Evolutionary conservation across 1,140 invertebrate species (phyloP).

Genomic region (Adoxophyes honmai): DNA sequence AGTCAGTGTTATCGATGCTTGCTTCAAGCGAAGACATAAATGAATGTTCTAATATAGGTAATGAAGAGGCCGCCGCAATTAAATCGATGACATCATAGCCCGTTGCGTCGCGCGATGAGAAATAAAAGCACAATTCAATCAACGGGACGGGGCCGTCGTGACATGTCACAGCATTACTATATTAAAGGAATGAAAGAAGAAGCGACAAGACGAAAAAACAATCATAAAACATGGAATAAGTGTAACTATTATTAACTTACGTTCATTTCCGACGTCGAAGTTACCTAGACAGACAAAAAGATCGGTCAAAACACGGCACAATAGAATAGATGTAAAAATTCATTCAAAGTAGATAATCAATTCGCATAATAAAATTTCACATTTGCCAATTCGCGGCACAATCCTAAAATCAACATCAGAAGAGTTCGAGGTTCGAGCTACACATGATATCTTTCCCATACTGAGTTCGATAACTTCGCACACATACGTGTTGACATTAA

Average conservation of each 20-base stretch:
- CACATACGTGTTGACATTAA: too few species aligned
- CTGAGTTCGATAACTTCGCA: too few species aligned
- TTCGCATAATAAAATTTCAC: too few species aligned
- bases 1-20: conserved; percentile 23
- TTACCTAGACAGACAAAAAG: conserved; percentile 13
- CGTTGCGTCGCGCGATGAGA: conserved; percentile 44
- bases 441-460: too few species aligned
- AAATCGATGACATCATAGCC: conserved; percentile 67
- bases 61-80: conserved; percentile 61
- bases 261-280: conserved; percentile 14
- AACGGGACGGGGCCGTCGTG: conserved; percentile 23
- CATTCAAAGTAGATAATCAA: too few species aligned
- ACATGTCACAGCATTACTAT: conserved; percentile 1
- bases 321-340: too few species aligned
- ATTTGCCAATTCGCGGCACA: too few species aligned
- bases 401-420: too few species aligned
- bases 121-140: conserved; percentile 68
- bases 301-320: background rate
- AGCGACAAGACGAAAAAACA: background rate
- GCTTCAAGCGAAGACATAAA: conserved; percentile 30
- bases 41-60: conserved; percentile 50
- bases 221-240: background rate
- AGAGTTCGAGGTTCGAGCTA: too few species aligned
- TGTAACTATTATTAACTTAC: conserved; percentile 2
- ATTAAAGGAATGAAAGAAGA: background rate